Evolutionary conservation across 1,140 invertebrate genomes (phyloP).

Genomic region (Schlechtendalia chinensis): DNA sequence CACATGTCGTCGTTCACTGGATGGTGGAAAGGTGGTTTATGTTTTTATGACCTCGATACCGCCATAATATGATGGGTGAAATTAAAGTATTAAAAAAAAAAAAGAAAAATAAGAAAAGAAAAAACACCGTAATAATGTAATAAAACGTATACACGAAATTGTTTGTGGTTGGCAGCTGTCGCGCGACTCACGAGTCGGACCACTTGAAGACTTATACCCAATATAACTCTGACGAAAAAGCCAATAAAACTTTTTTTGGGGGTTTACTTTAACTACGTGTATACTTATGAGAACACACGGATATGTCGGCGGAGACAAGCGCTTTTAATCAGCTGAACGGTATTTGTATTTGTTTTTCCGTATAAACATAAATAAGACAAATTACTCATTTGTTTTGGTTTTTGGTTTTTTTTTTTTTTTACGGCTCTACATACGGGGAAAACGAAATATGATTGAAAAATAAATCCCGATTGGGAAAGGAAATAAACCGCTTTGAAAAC

Average conservation of each 20-base stretch:
- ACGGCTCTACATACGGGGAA: background rate
- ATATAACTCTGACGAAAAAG: background rate
- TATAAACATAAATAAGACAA: slow-evolving; percentile 1
- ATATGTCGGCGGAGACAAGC: background rate
- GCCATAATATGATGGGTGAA: slow-evolving; percentile 24
- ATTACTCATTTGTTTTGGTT: too few species aligned
- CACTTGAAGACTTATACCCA: slow-evolving; percentile 6
- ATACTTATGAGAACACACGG: too few species aligned
- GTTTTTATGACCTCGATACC: slow-evolving; percentile 36
- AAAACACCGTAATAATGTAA: slow-evolving; percentile 13
- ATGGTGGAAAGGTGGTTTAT: slow-evolving; percentile 47
- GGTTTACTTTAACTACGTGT: background rate
- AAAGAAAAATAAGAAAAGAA: background rate
- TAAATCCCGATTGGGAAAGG: slow-evolving; percentile 1
- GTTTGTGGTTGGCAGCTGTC: slow-evolving; percentile 38
- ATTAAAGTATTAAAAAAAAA: slow-evolving; percentile 39
- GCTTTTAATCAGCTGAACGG: slow-evolving; percentile 21
- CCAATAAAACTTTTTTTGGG: background rate
- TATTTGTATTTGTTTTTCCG: background rate
- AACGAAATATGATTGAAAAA: slow-evolving; percentile 17
- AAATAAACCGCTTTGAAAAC: slow-evolving; percentile 7
- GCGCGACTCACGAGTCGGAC: slow-evolving; percentile 1
- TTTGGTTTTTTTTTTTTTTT: too few species aligned
- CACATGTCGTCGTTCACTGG: slow-evolving; percentile 27
- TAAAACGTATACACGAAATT: slow-evolving; percentile 44